phyloP scores from a whole-genome alignment of 2,888 invertebrate species.

The Meandrusa payeni region DNA sequence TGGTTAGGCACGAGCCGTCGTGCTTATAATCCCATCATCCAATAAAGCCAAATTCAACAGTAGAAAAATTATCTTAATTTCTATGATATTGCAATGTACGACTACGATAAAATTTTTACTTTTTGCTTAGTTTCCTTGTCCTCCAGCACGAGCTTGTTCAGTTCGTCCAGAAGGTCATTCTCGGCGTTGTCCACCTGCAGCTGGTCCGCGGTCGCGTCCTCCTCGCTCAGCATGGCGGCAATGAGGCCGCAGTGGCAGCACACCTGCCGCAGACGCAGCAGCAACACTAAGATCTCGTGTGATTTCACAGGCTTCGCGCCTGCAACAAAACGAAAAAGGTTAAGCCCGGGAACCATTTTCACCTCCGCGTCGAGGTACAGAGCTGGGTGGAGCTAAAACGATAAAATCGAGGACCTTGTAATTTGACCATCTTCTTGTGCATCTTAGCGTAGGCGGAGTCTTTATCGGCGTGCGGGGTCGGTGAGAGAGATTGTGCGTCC shows the following conservation, averaged over 20 bases:
- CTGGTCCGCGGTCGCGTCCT: slow-evolving; percentile 34
- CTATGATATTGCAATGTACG: too few species aligned
- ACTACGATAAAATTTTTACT: too few species aligned
- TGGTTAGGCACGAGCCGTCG: too few species aligned
- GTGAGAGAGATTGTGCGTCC: slow-evolving; percentile 42
- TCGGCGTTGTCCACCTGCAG: slow-evolving; percentile 52
- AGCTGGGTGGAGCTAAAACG: too few species aligned
- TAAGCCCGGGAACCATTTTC: too few species aligned
- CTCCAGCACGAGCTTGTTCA: slow-evolving; percentile 82
- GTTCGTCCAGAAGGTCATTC: slow-evolving; percentile 82
- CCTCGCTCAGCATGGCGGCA: slow-evolving; percentile 73
- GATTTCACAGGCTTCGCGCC: slow-evolving; percentile 82
- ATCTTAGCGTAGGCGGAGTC: slow-evolving; percentile 81
- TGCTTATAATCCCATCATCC: too few species aligned
- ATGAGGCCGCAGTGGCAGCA: slow-evolving; percentile 95
- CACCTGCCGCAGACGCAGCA: slow-evolving; percentile 92
- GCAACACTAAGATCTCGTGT: slow-evolving; percentile 88
- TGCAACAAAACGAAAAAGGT: slow-evolving; percentile 41
- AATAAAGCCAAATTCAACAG: too few species aligned
- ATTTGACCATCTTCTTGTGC: slow-evolving; percentile 82
- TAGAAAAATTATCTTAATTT: too few species aligned
- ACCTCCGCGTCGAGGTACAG: too few species aligned
- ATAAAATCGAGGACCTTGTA: too few species aligned
- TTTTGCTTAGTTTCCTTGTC: slow-evolving; percentile 41
- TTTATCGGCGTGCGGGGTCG: too few species aligned